phyloP scores from a whole-genome alignment of 2,113 vertebrate species.

The Festucalex cinctus region DNA sequence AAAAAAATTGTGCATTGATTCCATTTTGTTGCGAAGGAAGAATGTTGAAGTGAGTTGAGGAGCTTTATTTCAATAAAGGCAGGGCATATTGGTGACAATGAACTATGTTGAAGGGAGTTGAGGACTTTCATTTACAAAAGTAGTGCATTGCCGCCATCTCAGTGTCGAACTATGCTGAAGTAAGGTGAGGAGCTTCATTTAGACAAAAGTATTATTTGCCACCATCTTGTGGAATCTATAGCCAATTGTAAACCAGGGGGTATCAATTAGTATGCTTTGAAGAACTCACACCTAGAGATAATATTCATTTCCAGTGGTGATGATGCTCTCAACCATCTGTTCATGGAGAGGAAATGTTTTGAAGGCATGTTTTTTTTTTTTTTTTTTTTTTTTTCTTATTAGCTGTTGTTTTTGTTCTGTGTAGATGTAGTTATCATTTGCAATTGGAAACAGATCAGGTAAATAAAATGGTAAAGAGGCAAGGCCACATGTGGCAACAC shows the following conservation, averaged over 20 bases:
- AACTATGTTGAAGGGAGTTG: too few species aligned
- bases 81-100: neutral
- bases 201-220: neutral
- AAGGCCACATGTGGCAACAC: conserved; percentile 61
- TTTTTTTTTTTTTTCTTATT: neutral
- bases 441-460: conserved; percentile 24
- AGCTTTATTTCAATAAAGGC: neutral
- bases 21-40: neutral
- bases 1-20: neutral
- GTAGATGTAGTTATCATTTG: neutral
- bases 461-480: conserved; percentile 21
- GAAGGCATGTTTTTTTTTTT: neutral
- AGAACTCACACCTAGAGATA: neutral
- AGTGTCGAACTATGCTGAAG: neutral
- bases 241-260: neutral
- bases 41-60: neutral
- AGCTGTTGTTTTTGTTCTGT: neutral
- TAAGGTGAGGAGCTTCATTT: neutral
- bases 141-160: too few species aligned
- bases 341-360: neutral
- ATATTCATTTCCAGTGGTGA: neutral
- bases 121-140: too few species aligned
- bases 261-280: neutral
- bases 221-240: neutral
- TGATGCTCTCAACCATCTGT: neutral